Evolutionary conservation across 2,888 invertebrate species (phyloP).

Genomic region (Eupithecia exiguata): DNA sequence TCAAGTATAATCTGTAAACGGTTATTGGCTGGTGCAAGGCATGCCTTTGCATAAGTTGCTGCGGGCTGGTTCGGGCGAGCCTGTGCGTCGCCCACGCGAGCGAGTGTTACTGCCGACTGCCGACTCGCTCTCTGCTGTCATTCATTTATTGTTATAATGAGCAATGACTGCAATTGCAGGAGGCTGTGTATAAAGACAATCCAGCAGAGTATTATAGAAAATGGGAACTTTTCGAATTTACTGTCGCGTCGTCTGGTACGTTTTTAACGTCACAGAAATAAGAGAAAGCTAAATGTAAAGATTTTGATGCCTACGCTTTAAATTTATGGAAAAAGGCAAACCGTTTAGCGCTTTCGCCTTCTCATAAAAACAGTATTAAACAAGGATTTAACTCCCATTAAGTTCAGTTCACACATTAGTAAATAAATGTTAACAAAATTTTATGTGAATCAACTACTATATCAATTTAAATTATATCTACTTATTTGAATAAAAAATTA

Average conservation of each 20-base stretch:
- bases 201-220: neutral
- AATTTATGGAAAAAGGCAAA: neutral
- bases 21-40: neutral
- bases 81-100: neutral
- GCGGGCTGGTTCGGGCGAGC: neutral
- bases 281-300: neutral
- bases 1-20: neutral
- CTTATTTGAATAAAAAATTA: too few relatives aligned
- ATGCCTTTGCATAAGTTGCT: neutral
- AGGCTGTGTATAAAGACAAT: neutral
- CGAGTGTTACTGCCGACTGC: neutral
- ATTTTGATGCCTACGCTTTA: neutral
- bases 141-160: neutral
- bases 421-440: neutral
- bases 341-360: neutral
- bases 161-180: neutral
- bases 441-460: neutral
- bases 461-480: neutral
- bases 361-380: neutral
- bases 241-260: neutral
- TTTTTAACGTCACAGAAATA: neutral
- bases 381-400: neutral
- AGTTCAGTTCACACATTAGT: neutral
- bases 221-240: too few relatives aligned
- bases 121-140: neutral